Percentiles rank a stretch among this genome's conserved stretches.
Evolutionary conservation across 2,888 invertebrate species (phyloP).

Genomic region (Icerya purchasi): DNA sequence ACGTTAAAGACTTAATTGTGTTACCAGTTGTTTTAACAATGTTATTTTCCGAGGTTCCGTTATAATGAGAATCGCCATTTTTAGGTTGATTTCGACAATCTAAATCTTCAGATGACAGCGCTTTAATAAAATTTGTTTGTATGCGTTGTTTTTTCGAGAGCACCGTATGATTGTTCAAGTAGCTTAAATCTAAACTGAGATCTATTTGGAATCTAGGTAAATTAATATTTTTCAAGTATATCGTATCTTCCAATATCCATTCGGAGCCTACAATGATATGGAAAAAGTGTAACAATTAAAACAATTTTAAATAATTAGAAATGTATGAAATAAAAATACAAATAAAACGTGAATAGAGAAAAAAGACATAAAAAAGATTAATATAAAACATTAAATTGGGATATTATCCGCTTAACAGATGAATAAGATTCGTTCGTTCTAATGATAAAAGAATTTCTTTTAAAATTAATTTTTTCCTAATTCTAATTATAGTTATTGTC

Average conservation of each 20-base stretch:
- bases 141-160: constrained; percentile 53
- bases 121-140: constrained; percentile 54
- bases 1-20: not conserved
- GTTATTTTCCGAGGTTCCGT: constrained; percentile 15
- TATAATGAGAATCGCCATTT: constrained; percentile 21
- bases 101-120: constrained; percentile 55
- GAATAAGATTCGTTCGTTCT: too few relatives aligned
- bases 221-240: constrained; percentile 79
- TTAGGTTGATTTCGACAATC: constrained; percentile 27
- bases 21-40: constrained; percentile 21
- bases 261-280: too few relatives aligned
- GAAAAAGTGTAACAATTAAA: too few relatives aligned
- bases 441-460: too few relatives aligned
- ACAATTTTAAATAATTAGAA: too few relatives aligned
- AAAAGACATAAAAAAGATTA: too few relatives aligned
- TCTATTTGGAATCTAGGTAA: constrained; percentile 55
- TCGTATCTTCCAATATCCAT: constrained; percentile 89
- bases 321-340: too few relatives aligned
- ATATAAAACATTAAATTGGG: too few relatives aligned
- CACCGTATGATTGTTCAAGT: constrained; percentile 54
- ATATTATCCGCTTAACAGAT: too few relatives aligned
- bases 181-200: constrained; percentile 60
- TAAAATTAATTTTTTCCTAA: too few relatives aligned
- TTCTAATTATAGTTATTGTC: too few relatives aligned
- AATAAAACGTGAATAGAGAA: too few relatives aligned